Evolutionary conservation across 2,888 invertebrate species (phyloP).

Genomic region (Lycia hirtaria): DNA sequence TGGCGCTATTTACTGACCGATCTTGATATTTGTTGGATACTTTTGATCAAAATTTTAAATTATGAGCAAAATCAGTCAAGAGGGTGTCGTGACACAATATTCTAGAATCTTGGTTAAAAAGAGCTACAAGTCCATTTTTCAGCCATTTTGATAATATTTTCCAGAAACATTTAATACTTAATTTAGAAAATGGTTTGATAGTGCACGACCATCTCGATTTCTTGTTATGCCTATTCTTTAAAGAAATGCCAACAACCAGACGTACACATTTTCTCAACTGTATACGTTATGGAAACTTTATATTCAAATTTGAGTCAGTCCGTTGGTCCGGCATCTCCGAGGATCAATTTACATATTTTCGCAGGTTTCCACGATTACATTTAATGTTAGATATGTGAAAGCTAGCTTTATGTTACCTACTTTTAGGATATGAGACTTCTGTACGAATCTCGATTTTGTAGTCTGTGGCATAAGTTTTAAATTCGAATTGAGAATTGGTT

Average conservation of each 20-base stretch:
- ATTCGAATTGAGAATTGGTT: conserved; percentile 4
- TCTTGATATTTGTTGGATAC: too few relatives aligned
- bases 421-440: conserved; percentile 18
- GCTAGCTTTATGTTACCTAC: conserved; percentile 35
- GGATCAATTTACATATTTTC: conserved; percentile 85
- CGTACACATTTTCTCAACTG: neutral
- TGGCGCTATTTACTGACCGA: too few relatives aligned
- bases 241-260: neutral
- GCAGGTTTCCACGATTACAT: conserved; percentile 80
- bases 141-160: too few relatives aligned
- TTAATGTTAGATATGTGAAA: conserved; percentile 66
- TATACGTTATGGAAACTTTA: conserved; percentile 67
- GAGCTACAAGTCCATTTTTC: too few relatives aligned
- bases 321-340: conserved; percentile 81
- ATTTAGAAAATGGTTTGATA: too few relatives aligned
- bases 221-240: neutral
- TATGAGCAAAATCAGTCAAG: too few relatives aligned
- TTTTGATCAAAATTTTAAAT: too few relatives aligned
- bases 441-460: conserved; percentile 12
- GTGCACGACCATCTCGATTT: too few relatives aligned
- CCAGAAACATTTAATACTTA: too few relatives aligned
- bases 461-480: conserved; percentile 8
- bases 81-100: too few relatives aligned
- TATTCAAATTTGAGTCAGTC: conserved; percentile 83
- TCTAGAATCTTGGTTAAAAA: too few relatives aligned